Conservation (phyloP, 2,113 vertebrate genomes). For the Puffinus mauretanicus region DNA sequence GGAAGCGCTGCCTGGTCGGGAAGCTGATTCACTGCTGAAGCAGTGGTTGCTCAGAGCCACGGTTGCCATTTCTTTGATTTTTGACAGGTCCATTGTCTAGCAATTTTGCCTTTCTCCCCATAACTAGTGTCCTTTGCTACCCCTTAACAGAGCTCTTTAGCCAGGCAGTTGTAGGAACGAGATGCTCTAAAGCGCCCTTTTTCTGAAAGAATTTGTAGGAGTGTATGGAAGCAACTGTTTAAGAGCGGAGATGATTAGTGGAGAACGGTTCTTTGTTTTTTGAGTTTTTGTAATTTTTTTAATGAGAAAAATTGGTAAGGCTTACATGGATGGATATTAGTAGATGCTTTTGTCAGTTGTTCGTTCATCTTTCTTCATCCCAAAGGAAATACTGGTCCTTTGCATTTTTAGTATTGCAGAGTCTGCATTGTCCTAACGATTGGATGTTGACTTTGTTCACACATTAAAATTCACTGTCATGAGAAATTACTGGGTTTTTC, state of each 20-base stretch:
- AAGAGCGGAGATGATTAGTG: background rate
- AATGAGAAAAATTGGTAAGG: background rate
- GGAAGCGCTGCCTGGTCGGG: background rate
- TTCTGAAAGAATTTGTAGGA: background rate
- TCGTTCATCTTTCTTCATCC: background rate
- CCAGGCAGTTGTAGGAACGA: background rate
- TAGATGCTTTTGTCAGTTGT: background rate
- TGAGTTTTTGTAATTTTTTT: background rate
- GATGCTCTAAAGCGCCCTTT: background rate
- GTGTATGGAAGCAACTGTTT: background rate
- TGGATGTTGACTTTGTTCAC: background rate
- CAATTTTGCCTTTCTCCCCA: background rate
- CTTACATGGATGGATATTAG: background rate
- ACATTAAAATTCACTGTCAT: background rate
- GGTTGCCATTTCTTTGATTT: background rate
- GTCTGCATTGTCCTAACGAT: background rate
- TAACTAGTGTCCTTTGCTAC: background rate
- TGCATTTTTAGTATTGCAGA: background rate
- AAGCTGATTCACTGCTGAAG: conserved; percentile 36
- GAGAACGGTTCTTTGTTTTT: background rate
- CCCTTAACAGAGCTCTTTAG: background rate
- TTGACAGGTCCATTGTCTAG: conserved; percentile 11
- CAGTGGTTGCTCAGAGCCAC: background rate
- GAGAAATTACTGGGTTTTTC: accelerated
- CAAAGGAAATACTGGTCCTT: background rate